Base-by-base conservation (phyloP, 2,888 invertebrate species). In the Pollenia griseotomentosa region DNA sequence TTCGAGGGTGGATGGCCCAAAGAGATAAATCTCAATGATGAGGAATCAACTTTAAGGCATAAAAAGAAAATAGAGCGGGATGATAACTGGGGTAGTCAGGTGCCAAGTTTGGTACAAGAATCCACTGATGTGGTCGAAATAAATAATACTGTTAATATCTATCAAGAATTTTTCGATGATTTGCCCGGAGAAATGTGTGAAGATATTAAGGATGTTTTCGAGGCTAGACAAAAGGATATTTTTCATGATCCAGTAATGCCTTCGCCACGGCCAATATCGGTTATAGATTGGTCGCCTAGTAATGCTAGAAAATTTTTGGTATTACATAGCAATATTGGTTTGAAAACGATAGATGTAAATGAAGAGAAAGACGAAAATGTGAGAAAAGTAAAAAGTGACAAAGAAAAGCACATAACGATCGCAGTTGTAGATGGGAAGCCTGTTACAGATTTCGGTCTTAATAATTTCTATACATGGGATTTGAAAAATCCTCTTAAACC, bases 1-100 rank as follows among this genome's bases (percentile, higher is more conserved):
- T 94, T 94, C 14, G 97, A 97, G 93, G 97, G 97, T 85, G 97
- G 97, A 19, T 97, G 97, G 97, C 97, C 97, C 2, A 96, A 96
- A 90, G 97, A 97, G 88, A 94, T 96, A 11, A 95, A 95, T 88
- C 92, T 94, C 83, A 93, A 94, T 66, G 95, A 96, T 90, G 95
- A 96, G 89, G 97, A 97, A 89, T 96, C 96, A 90, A 95, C 96
- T 10, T 92, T 94, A 59, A 95, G 97, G 75, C 96, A 96, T 92
- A 94, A 96, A 75, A 96, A 97, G 88, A 97, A 97, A 91, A 94
- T 97, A 33, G 96, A 96, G 92, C 97, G 97, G 89, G 97, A 97
- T 85, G 97, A 97, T 90, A 93, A 94, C 77, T 97, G 97, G 93
- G 94, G 96, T 78, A 94, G 95, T 87, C 94, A 96, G 61, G 95